Conservation (phyloP, 2,797 vertebrate species). For the Microcaecilia unicolor region DNA sequence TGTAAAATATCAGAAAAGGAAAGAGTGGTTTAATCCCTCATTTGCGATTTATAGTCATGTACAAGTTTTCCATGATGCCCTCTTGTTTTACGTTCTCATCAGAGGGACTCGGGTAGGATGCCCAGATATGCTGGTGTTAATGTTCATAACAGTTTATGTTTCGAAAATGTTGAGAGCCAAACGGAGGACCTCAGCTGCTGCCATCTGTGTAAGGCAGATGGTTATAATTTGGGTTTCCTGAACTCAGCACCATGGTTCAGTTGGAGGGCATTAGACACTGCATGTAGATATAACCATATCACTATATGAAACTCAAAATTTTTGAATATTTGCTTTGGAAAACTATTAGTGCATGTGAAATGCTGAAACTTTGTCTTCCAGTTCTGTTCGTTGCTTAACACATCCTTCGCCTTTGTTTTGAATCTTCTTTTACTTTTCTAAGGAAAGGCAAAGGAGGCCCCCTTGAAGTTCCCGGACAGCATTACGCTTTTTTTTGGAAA, state of each 20-base stretch:
- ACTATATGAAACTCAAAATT: neutral
- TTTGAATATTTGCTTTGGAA: rapidly evolving
- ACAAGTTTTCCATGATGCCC: conserved; percentile 21
- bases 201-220: conserved; percentile 36
- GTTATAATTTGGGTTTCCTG: conserved; percentile 14
- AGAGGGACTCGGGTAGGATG: conserved; percentile 23
- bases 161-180: conserved; percentile 3
- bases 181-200: conserved; percentile 43
- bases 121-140: conserved; percentile 3
- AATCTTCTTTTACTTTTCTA: too few species aligned
- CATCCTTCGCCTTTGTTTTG: too few species aligned
- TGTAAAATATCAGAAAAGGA: conserved; percentile 40
- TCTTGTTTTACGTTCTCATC: conserved; percentile 29
- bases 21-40: conserved; percentile 43
- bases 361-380: rapidly evolving
- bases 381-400: neutral
- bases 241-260: conserved; percentile 9
- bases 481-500: too few species aligned
- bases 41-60: conserved; percentile 34
- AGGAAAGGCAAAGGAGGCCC: too few species aligned
- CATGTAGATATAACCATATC: neutral
- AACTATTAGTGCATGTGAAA: neutral
- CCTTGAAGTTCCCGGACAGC: too few species aligned
- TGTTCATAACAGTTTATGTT: neutral
- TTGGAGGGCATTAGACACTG: neutral